phyloP scores from a whole-genome alignment of 2,888 invertebrate species.

The Drosophila birchii region DNA sequence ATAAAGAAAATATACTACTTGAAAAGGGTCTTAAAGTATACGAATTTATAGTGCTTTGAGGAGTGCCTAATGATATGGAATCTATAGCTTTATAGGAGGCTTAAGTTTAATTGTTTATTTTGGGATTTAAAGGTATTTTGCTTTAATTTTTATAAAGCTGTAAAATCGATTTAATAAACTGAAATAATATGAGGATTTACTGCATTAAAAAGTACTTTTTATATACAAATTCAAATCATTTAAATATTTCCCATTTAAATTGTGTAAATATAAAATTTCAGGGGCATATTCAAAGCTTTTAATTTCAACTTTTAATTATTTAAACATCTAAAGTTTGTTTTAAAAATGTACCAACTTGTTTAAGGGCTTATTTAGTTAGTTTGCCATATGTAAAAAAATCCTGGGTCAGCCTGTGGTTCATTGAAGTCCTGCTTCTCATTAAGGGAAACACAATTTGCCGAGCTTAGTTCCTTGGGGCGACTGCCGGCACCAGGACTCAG shows the following conservation, averaged over 20 bases:
- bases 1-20: not conserved
- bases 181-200: not conserved
- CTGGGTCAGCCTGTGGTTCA: conserved; percentile 11
- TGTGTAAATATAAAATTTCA: not conserved
- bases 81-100: not conserved
- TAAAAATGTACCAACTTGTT: not conserved
- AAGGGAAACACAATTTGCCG: conserved; percentile 38
- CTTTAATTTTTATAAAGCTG: too few species aligned
- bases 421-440: conserved; percentile 25
- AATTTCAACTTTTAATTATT: not conserved
- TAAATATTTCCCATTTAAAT: not conserved
- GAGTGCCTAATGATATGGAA: not conserved
- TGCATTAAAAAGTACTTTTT: not conserved
- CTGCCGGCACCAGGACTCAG: conserved; percentile 4
- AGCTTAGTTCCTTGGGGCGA: conserved; percentile 30
- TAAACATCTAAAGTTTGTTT: not conserved
- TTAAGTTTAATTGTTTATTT: not conserved
- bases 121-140: not conserved
- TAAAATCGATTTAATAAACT: not conserved
- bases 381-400: not conserved
- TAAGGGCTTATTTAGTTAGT: not conserved
- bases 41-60: not conserved
- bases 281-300: not conserved
- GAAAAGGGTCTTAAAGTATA: not conserved
- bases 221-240: too few species aligned